Conservation (phyloP, 2,888 invertebrate genomes). For the Sarcophaga rosellei region DNA sequence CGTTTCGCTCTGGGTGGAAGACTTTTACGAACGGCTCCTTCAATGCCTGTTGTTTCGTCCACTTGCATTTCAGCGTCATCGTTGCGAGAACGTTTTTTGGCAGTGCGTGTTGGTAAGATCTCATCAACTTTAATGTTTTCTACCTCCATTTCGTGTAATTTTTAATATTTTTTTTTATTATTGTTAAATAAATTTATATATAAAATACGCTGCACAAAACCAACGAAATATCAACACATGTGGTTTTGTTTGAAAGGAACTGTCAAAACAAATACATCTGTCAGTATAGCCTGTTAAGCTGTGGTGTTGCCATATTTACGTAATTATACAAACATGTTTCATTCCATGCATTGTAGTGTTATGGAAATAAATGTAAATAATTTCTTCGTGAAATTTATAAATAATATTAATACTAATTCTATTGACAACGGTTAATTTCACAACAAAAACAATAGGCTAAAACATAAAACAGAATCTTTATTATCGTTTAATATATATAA, state of each 20-base stretch:
- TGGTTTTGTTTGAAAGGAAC: conserved; percentile 34
- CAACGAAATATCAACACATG: conserved; percentile 32
- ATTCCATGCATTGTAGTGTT: neutral
- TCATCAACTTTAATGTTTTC: conserved; percentile 77
- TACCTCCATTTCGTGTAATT: conserved; percentile 73
- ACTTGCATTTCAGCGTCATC: conserved; percentile 85
- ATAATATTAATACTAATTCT: no score
- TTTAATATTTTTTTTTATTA: neutral
- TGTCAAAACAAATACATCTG: conserved; percentile 51
- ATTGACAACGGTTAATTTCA: no score
- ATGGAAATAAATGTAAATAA: no score
- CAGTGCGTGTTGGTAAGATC: conserved; percentile 74
- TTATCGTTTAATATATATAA: no score
- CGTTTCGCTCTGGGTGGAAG: conserved; percentile 81
- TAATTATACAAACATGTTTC: neutral
- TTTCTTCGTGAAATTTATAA: no score
- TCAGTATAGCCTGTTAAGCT: neutral
- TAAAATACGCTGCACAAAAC: neutral
- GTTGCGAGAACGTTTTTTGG: conserved; percentile 75
- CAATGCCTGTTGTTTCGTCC: conserved; percentile 86
- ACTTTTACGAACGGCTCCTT: conserved; percentile 82
- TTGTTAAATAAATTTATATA: neutral
- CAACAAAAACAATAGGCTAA: no score
- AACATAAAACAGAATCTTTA: no score
- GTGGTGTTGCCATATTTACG: neutral